Evolutionary conservation across 23 tunicate genomes (phyloP).

Genomic region (Halocynthia aurantium): DNA sequence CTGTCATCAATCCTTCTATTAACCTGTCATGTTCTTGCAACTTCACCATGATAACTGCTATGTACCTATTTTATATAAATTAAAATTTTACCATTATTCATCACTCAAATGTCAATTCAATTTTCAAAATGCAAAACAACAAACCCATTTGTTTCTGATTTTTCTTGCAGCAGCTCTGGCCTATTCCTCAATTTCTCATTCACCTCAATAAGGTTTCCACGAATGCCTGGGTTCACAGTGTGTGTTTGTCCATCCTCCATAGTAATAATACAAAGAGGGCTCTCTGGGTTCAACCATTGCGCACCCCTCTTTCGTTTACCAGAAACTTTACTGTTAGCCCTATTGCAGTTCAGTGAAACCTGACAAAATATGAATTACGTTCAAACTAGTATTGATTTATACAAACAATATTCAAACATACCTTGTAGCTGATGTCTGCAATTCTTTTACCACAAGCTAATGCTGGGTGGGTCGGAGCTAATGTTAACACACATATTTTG

Average conservation of each 20-base stretch:
- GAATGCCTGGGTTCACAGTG: constrained; percentile 51
- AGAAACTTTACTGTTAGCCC: constrained; percentile 48
- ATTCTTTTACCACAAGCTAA: constrained; percentile 3
- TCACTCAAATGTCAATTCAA: background rate
- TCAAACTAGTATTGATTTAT: background rate
- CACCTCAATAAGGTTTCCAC: constrained; percentile 75
- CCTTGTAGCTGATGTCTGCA: constrained; percentile 27
- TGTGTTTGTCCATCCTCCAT: constrained; percentile 40
- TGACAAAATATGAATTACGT: background rate
- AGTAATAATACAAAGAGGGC: constrained; percentile 58
- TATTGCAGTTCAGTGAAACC: constrained; percentile 72
- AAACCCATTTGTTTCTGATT: constrained; percentile 53
- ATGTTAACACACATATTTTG: constrained; percentile 57
- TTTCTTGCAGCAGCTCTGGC: constrained; percentile 35
- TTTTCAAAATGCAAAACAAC: constrained; percentile 1
- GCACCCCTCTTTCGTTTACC: constrained; percentile 95
- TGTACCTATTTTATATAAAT: constrained; percentile 23
- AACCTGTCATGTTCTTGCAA: constrained; percentile 28
- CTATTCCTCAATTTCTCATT: constrained; percentile 32
- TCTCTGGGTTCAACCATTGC: constrained; percentile 71
- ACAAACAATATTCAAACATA: constrained; percentile 7
- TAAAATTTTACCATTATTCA: background rate
- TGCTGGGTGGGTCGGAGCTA: constrained; percentile 77
- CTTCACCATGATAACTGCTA: constrained; percentile 81
- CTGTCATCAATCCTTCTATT: constrained; percentile 37